Conservation (phyloP, 2,113 vertebrate species). For the Toxostoma redivivum region DNA sequence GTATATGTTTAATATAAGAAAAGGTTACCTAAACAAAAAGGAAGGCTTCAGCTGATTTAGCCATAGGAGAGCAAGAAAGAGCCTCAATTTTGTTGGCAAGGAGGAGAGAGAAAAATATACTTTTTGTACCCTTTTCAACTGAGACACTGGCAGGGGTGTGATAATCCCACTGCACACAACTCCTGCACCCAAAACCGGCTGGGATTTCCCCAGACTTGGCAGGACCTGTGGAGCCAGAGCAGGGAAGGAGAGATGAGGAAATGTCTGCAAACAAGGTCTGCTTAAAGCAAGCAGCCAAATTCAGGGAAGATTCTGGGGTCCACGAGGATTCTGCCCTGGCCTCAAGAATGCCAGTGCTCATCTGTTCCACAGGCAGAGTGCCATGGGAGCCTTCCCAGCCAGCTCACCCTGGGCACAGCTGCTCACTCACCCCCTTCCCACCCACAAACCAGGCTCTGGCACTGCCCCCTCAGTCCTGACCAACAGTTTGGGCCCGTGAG, state of each 20-base stretch:
- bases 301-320: background rate
- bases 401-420: background rate
- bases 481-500: rapidly evolving
- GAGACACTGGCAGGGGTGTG: background rate
- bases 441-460: background rate
- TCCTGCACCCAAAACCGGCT: background rate
- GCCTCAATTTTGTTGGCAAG: background rate
- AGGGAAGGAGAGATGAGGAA: background rate
- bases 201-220: background rate
- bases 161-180: background rate
- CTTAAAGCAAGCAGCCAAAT: background rate
- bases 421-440: rapidly evolving
- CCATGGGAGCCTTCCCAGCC: background rate
- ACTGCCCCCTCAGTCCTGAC: rapidly evolving
- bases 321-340: rapidly evolving
- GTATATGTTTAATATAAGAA: conserved; percentile 29
- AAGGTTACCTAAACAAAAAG: conserved; percentile 39
- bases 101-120: background rate
- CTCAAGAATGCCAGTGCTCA: rapidly evolving
- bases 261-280: background rate
- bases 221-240: background rate
- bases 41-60: background rate
- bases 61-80: background rate
- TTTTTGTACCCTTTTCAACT: background rate
- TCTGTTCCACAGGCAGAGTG: background rate